Base-by-base conservation (phyloP, 1,140 invertebrate genomes). In the Camponotus pennsylvanicus region DNA sequence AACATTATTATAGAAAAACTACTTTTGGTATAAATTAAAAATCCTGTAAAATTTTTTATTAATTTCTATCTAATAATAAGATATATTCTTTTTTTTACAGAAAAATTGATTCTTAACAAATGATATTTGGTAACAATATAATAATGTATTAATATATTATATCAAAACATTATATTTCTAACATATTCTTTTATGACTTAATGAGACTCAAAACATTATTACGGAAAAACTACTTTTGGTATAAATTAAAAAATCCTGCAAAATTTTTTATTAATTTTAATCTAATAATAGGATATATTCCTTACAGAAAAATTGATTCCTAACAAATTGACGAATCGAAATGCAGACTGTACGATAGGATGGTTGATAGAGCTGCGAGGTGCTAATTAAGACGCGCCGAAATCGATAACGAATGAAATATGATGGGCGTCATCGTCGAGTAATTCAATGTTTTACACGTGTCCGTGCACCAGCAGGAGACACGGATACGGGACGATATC, bases 401-500 rank as follows among this genome's bases (percentile, higher is more conserved):
- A 70, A 87, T 89, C 88, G 73, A 89, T 89, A 87, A 89, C 85
- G 69, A 83, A 57, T 89, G 88, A 89, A 89, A 89, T 86, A 75
- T 32, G 63, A 42, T n/a, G 85, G 49, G 79, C 79, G 79, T 83
- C 79, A 83, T 83, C 55, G 69, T 42, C 55, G 55, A 57, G 42
- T 83, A 83, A 83, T 83, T 40, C 79, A 70, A 83, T 85, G 75
- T 87, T 87, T 21, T 70, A 79, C 85, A 85, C 86, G 88, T 85
- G 69, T 78, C 32, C 42, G 61, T 34, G 40, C 52, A 40, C 55
- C 67, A 15, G 69, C 55, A 69, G 34, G 73, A 78, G 73, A 76
- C 73, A 77, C 73, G 61, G 75, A 57, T 84, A 76, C 88, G 40
- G 76, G 34, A 70, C 37, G 27, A 13, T 32, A 55, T 27, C 34